Base-by-base conservation (phyloP, 2,888 invertebrate genomes). In the Drosophila robusta region DNA sequence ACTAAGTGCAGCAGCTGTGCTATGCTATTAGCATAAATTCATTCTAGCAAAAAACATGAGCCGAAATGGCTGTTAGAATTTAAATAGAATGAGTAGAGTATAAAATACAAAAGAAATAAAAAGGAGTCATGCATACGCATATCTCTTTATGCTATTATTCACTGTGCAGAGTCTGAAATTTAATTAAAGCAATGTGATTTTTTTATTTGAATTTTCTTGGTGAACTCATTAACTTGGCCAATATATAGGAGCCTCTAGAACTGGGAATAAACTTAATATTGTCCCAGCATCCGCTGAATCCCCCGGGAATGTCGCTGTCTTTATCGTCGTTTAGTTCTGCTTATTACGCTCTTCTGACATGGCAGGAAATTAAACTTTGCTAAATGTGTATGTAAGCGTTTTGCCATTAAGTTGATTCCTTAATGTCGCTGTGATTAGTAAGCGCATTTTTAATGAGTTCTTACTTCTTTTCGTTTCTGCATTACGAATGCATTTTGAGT, bases 341-440 rank as follows among this genome's bases (percentile, higher is more conserved):
- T 34, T 61, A 45, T 52, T 58, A 39, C 50, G 24, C 29, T 45
- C 14, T 24, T 34, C 38, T 29, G 24, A 57, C 50, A 41, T 68
- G 67, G 36, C 70, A 85, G 88, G 83, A 82, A 82, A 82, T 82
- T 85, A 70, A 84, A 78, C 69, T 58, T 68, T 66, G 62, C 70
- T 84, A 84, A 84, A 84, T 87, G 78, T 70, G 67, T 68, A 76
- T 64, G 72, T 85, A 81, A 83, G 72, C 87, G 87, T 78, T 87
- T 85, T 47, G 80, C 65, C 76, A 83, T 84, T 88, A 87, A 67
- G 68, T 67, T 74, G 54, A 72, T 65, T 72, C 52, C 56, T 83
- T 70, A 75, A 83, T 83, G 80, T 57, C 6, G 49, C 65, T 44
- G 64, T 47, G 70, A 86, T 86, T 86, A 73, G 38, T 49, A 67